Conservation (phyloP, 2,888 invertebrate species). For the Lycophotia porphyrea region DNA sequence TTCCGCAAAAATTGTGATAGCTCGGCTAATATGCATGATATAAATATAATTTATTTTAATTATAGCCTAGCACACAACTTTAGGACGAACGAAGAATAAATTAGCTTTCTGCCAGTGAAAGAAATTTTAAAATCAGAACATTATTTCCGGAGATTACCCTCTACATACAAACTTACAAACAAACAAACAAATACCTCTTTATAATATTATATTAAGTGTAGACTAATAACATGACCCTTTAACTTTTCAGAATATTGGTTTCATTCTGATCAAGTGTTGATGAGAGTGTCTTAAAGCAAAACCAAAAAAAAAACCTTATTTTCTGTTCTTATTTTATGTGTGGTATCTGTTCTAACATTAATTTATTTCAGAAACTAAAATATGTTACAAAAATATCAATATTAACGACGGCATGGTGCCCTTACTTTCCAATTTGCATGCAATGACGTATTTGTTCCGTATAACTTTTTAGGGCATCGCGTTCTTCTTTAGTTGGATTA, state of each 20-base stretch:
- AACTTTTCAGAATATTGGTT: neutral
- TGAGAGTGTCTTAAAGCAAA: neutral
- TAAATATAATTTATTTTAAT: too few relatives aligned
- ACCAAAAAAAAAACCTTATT: neutral
- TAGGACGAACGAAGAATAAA: too few relatives aligned
- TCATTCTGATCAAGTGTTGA: neutral
- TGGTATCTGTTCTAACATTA: neutral
- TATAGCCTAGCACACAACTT: too few relatives aligned
- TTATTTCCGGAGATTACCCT: too few relatives aligned
- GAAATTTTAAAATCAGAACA: too few relatives aligned
- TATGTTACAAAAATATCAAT: neutral
- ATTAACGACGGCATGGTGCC: neutral
- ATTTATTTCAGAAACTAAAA: neutral
- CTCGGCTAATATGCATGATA: too few relatives aligned
- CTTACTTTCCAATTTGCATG: neutral
- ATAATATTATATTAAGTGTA: too few relatives aligned
- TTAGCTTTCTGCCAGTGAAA: too few relatives aligned
- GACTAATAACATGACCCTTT: neutral
- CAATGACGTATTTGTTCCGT: neutral
- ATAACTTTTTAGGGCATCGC: fast-evolving
- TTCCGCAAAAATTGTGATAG: too few relatives aligned
- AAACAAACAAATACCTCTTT: too few relatives aligned
- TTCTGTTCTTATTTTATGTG: too few relatives aligned
- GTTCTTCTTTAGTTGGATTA: neutral
- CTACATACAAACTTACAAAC: too few relatives aligned